Evolutionary conservation across 2,888 invertebrate genomes (phyloP).

Genomic region (Drosophila putrida): DNA sequence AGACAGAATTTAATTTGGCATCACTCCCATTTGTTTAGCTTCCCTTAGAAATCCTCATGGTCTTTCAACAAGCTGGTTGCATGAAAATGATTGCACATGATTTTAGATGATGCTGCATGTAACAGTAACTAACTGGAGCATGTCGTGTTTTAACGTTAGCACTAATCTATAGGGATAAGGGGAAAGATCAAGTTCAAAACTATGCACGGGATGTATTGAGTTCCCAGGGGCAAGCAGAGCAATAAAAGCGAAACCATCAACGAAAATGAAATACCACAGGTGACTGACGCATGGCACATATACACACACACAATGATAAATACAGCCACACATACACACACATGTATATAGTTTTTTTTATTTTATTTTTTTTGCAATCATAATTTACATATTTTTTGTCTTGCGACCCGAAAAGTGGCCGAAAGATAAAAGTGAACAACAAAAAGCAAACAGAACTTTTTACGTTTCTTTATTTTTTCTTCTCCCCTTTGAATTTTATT

Average conservation of each 20-base stretch:
- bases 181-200: conserved; percentile 42
- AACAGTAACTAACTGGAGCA: conserved; percentile 29
- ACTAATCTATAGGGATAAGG: conserved; percentile 27
- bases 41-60: neutral
- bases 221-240: conserved; percentile 34
- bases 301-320: conserved; percentile 19
- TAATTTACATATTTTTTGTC: conserved; percentile 76
- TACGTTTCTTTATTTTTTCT: conserved; percentile 23
- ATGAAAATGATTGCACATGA: conserved; percentile 6
- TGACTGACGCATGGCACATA: conserved; percentile 79
- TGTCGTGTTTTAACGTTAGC: conserved; percentile 25
- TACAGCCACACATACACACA: conserved; percentile 24
- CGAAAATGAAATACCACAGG: conserved; percentile 73
- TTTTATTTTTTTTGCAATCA: conserved; percentile 39
- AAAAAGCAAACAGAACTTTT: conserved; percentile 61
- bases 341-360: conserved; percentile 16
- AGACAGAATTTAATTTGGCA: too few relatives aligned
- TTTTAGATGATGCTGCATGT: neutral
- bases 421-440: conserved; percentile 63
- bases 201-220: conserved; percentile 37
- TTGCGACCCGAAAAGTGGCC: conserved; percentile 58
- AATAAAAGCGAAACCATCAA: conserved; percentile 69
- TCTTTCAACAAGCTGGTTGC: neutral
- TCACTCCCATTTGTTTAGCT: neutral
- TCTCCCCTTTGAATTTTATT: conserved; percentile 33